Base-by-base conservation (phyloP, 2,113 vertebrate genomes). In the Noctilio leporinus region DNA sequence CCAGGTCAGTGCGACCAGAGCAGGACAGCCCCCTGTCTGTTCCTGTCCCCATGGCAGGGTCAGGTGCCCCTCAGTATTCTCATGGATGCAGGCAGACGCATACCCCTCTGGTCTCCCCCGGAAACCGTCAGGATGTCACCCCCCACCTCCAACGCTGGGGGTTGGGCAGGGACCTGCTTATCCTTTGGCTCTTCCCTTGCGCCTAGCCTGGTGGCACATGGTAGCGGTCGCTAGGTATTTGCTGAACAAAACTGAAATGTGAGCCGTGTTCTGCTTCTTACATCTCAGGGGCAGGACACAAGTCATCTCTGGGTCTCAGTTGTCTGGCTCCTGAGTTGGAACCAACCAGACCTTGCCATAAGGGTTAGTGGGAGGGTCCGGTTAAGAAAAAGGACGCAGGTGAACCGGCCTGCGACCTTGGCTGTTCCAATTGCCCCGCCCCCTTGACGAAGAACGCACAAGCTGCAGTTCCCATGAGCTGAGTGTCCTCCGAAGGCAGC, bases 1-100 rank as follows among this genome's bases (percentile, higher is more conserved):
- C 28, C 14, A 65, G 22, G 28, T 86, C 49, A 10, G 2, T 8
- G 80, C 35, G 43, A 72, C 86, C n/a, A 2, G 53, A 51, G 57
- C 10, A 55, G 51, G 45, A 33, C 4, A 5, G 28, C 7, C 10
- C 5, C 65, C 3, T 15, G 64, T 19, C 26, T 0, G 0, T 19
- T 14, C 62, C 47, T 17, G 28, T 20, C 24, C 59, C 76, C 26
- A 4, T 0, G 4, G 69, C 40, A 6, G 16, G 51, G 30, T 47
- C 51, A 28, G 19, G n/a, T 8, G 38, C 3, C 38, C 38, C 59
- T 65, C 0, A 4, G 72, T 9, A 17, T 35, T 85, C 70, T 64
- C 2, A 10, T 10, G 9, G 53, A 12, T 43, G 28, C 20, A 4
- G 1, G 19, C 35, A 7, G 24, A 4, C 1, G 1, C 11, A 0